phyloP scores from a whole-genome alignment of 2,888 invertebrate genomes.

The Antheraea assamensis region DNA sequence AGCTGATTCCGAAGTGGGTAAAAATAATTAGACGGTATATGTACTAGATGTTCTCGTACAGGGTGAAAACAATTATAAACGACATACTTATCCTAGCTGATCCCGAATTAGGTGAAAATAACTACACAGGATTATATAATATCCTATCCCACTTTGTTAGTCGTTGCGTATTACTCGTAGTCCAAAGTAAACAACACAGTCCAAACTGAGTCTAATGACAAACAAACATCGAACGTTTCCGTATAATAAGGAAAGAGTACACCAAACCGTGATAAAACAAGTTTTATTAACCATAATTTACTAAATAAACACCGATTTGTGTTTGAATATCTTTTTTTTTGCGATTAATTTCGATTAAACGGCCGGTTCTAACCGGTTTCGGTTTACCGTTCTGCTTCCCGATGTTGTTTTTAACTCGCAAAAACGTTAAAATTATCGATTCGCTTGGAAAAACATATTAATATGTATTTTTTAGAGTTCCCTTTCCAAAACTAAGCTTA shows the following conservation, averaged over 20 bases:
- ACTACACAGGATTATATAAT: no score
- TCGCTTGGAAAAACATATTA: not conserved
- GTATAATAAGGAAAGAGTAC: slow-evolving; percentile 7
- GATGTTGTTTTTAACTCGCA: slow-evolving; percentile 3
- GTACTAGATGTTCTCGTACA: no score
- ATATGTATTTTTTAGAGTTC: not conserved
- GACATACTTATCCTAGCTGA: no score
- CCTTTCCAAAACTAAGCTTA: not conserved
- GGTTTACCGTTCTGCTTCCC: not conserved
- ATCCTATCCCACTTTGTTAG: no score
- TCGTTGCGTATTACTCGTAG: no score
- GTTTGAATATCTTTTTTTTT: not conserved
- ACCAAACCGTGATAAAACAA: not conserved
- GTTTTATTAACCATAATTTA: slow-evolving; percentile 1
- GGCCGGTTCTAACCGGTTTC: not conserved
- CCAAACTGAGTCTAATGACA: not conserved
- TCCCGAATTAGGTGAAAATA: no score
- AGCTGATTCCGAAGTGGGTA: no score
- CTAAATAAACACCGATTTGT: not conserved
- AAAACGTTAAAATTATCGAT: slow-evolving; percentile 8
- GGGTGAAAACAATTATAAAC: no score
- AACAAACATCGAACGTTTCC: not conserved
- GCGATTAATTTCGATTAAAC: not conserved
- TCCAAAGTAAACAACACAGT: not conserved
- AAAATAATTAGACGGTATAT: no score